Conservation (phyloP, 2,797 vertebrate species). For the Phrynocephalus vlangalii region DNA sequence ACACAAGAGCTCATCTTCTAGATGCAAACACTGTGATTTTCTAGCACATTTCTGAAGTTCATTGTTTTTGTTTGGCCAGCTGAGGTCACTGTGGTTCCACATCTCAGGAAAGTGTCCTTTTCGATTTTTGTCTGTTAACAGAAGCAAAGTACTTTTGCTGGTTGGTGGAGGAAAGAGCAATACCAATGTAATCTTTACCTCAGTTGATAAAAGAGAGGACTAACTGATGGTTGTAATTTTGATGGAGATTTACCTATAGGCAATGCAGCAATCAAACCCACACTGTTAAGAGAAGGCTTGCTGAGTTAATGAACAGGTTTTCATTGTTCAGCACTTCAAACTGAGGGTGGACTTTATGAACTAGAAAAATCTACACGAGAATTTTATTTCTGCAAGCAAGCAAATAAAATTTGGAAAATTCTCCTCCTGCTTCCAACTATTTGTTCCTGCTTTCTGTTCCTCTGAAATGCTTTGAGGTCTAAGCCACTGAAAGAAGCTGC, state of each 20-base stretch:
- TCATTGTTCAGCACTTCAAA: slow-evolving; percentile 70
- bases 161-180: slow-evolving; percentile 49
- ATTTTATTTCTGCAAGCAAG: neutral
- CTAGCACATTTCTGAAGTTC: slow-evolving; percentile 11
- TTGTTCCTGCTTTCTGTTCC: neutral
- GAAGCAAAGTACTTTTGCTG: slow-evolving; percentile 26
- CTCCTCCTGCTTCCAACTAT: neutral
- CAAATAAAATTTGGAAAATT: slow-evolving; percentile 20
- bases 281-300: slow-evolving; percentile 69
- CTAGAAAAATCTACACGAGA: neutral
- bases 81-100: slow-evolving; percentile 80
- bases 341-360: slow-evolving; percentile 27
- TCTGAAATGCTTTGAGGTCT: neutral
- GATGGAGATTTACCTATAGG: slow-evolving; percentile 82
- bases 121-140: slow-evolving; percentile 17
- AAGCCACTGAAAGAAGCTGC: neutral
- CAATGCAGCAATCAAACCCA: slow-evolving; percentile 76
- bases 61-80: slow-evolving; percentile 64
- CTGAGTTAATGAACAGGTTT: slow-evolving; percentile 74
- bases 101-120: slow-evolving; percentile 17
- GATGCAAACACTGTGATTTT: neutral
- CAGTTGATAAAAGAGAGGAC: slow-evolving; percentile 76
- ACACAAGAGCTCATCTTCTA: fast-evolving
- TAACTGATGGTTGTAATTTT: slow-evolving; percentile 76
- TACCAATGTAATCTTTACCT: slow-evolving; percentile 36